Evolutionary conservation across 2,797 vertebrate genomes (phyloP).

Genomic region (Antennarius maculatus): DNA sequence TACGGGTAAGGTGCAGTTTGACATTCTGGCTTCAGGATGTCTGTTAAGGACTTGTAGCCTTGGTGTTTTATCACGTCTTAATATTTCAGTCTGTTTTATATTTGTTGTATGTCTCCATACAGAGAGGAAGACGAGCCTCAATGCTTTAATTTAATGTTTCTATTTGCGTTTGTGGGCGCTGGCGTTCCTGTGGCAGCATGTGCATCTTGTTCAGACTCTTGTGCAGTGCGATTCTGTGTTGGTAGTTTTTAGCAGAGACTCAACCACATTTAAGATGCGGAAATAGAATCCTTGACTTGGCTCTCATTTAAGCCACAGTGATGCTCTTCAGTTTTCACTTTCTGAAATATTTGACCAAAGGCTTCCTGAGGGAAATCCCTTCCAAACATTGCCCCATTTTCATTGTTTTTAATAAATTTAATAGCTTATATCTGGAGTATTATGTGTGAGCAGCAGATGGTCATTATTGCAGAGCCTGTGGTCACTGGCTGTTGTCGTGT

Average conservation of each 20-base stretch:
- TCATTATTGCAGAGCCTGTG: constrained; percentile 37
- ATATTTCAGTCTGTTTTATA: too few species aligned
- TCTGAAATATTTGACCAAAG: constrained; percentile 42
- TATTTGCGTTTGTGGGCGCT: constrained; percentile 31
- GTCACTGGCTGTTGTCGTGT: constrained; percentile 41
- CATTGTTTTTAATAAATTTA: constrained; percentile 30
- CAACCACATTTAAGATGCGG: constrained; percentile 57
- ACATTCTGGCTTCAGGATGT: background rate
- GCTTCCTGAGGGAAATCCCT: constrained; percentile 31
- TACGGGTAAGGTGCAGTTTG: constrained; percentile 2
- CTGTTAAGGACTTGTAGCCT: constrained; percentile 4
- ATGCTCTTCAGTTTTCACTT: constrained; percentile 30
- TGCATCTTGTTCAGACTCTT: constrained; percentile 16
- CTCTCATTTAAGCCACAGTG: constrained; percentile 46
- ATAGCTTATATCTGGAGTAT: constrained; percentile 22
- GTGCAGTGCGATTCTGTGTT: constrained; percentile 29
- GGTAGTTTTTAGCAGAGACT: constrained; percentile 27
- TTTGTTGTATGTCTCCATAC: background rate
- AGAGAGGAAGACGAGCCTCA: background rate
- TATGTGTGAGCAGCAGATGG: constrained; percentile 28
- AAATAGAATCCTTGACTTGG: constrained; percentile 69
- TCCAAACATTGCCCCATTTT: constrained; percentile 10
- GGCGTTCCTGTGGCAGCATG: constrained; percentile 28
- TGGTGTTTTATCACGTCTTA: background rate
- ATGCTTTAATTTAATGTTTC: constrained; percentile 35